A percentile compares a stretch with the other conserved stretches of the same genome.
phyloP scores from a whole-genome alignment of 2,888 invertebrate species.

The Imbricaverruca yamaguchii region DNA sequence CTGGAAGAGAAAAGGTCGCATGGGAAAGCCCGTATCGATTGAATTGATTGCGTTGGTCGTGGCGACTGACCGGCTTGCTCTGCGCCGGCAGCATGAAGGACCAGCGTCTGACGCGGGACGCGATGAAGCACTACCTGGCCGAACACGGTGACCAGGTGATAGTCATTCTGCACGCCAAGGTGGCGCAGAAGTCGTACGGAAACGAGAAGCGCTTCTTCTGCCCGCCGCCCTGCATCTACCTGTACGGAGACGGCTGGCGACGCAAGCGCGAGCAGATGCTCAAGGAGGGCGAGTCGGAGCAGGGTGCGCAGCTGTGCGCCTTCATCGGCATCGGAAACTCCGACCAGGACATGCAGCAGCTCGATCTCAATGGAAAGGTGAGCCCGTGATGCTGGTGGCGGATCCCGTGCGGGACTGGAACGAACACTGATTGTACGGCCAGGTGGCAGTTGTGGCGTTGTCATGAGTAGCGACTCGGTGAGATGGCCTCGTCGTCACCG shows the following conservation, averaged over 20 bases:
- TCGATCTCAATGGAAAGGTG: conserved; percentile 90
- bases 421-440: too few relatives aligned
- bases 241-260: conserved; percentile 97
- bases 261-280: conserved; percentile 88
- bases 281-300: conserved; percentile 79
- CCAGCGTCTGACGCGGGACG: conserved; percentile 74
- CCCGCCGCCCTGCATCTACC: conserved; percentile 97
- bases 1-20: too few relatives aligned
- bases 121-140: conserved; percentile 92
- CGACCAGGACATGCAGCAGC: conserved; percentile 97
- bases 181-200: conserved; percentile 97
- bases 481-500: too few relatives aligned
- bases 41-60: too few relatives aligned
- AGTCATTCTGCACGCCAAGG: conserved; percentile 97
- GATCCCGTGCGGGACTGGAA: too few relatives aligned
- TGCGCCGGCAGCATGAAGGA: conserved; percentile 52
- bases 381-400: conserved; percentile 22
- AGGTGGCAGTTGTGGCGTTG: too few relatives aligned
- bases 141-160: conserved; percentile 93
- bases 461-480: too few relatives aligned
- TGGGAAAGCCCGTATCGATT: too few relatives aligned
- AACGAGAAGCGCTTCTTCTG: conserved; percentile 99
- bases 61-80: background rate
- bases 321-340: conserved; percentile 98
- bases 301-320: conserved; percentile 90